Conservation (phyloP, 2,113 vertebrate genomes). For the Sakesphorus luctuosus region DNA sequence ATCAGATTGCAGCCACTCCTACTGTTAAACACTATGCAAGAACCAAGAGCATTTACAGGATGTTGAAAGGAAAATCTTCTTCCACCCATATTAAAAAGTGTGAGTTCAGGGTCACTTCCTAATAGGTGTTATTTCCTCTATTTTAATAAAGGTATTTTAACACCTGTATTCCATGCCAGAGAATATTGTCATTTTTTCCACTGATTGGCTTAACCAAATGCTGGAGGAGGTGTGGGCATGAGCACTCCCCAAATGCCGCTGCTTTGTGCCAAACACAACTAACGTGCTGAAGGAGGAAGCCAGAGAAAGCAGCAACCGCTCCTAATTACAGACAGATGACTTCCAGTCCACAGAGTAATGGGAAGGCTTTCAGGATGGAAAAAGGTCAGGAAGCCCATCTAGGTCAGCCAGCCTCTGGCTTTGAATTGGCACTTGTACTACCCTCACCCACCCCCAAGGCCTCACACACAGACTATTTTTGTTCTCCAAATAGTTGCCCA, state of each 20-base stretch:
- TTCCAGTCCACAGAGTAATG: constrained; percentile 35
- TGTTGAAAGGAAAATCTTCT: constrained; percentile 48
- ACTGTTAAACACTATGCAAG: constrained; percentile 51
- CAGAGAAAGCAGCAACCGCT: constrained; percentile 66
- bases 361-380: constrained; percentile 61
- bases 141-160: constrained; percentile 78
- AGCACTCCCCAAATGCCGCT: constrained; percentile 52
- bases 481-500: constrained; percentile 76
- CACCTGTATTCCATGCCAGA: constrained; percentile 70
- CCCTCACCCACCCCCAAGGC: constrained; percentile 45
- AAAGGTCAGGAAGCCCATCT: constrained; percentile 72
- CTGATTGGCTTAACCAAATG: constrained; percentile 48
- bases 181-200: constrained; percentile 75
- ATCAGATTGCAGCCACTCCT: constrained; percentile 49
- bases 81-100: constrained; percentile 56
- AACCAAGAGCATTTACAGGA: constrained; percentile 56
- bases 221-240: not conserved
- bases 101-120: constrained; percentile 73
- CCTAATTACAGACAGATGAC: constrained; percentile 71
- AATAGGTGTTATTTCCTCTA: constrained; percentile 74
- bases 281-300: constrained; percentile 62
- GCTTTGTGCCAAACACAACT: constrained; percentile 71
- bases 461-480: constrained; percentile 71
- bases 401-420: constrained; percentile 51
- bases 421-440: constrained; percentile 69